A percentile compares a stretch with the other conserved stretches of the same genome.
Conservation (phyloP, 2,888 invertebrate species). For the Strigamia transsilvanica region DNA sequence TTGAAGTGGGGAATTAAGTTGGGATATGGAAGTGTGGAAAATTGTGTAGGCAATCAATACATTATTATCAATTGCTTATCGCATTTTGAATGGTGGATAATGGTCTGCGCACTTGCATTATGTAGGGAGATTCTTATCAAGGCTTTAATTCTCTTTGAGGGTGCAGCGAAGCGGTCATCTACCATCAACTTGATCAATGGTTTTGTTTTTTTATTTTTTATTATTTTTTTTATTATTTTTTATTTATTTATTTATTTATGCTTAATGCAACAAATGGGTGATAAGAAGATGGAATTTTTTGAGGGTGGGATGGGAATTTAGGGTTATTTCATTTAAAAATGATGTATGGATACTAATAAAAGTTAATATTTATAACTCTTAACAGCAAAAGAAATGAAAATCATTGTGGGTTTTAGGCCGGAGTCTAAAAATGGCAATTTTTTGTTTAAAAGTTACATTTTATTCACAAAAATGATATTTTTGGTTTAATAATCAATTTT, state of each 20-base stretch:
- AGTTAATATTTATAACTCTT: too few species aligned
- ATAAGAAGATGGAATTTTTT: neutral
- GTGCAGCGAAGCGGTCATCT: neutral
- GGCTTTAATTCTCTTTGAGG: neutral
- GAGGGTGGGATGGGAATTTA: neutral
- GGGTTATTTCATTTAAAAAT: too few species aligned
- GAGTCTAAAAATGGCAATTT: too few species aligned
- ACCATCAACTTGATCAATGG: slow-evolving; percentile 30
- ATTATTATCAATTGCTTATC: slow-evolving; percentile 19
- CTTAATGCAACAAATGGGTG: slow-evolving; percentile 4
- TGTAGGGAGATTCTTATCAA: slow-evolving; percentile 1
- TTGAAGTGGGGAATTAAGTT: neutral
- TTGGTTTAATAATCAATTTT: too few species aligned
- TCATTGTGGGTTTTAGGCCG: too few species aligned
- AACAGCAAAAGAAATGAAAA: too few species aligned
- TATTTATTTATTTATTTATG: neutral
- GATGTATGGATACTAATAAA: too few species aligned
- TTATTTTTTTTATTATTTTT: too few species aligned
- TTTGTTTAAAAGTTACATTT: too few species aligned
- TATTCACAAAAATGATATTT: too few species aligned
- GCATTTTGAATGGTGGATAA: neutral
- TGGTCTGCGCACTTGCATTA: neutral
- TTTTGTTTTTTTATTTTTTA: neutral
- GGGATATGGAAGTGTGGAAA: neutral
- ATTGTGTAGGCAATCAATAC: neutral